Conservation (phyloP, 2,113 vertebrate genomes). For the Aix galericulata region DNA sequence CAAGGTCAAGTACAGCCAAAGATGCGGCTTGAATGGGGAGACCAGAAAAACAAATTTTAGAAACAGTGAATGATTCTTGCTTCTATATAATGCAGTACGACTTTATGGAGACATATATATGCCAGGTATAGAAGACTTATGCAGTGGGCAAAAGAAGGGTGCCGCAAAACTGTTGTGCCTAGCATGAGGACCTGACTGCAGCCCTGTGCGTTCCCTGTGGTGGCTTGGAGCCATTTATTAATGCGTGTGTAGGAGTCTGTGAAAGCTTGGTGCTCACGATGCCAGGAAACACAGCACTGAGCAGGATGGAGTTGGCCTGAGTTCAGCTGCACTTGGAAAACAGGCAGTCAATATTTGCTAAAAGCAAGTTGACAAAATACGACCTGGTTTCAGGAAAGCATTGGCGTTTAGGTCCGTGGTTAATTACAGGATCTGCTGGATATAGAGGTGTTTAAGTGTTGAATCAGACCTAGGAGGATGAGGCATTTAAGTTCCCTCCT, state of each 20-base stretch:
- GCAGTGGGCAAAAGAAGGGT: neutral
- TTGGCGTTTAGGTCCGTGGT: neutral
- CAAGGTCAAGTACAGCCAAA: neutral
- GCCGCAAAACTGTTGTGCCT: neutral
- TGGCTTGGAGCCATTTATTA: neutral
- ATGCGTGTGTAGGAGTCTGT: neutral
- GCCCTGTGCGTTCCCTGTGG: neutral
- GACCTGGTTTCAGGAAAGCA: neutral
- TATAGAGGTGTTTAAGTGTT: neutral
- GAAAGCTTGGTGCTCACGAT: neutral
- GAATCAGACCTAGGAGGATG: neutral
- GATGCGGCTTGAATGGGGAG: neutral
- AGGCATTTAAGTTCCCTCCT: neutral
- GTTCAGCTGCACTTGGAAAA: conserved; percentile 9
- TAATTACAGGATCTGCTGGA: neutral
- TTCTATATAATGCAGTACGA: neutral
- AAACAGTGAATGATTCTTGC: fast-evolving
- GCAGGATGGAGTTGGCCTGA: neutral
- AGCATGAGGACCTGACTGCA: neutral
- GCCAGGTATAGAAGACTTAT: neutral
- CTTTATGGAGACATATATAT: neutral
- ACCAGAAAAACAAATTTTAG: neutral
- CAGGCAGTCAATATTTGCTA: neutral
- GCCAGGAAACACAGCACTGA: neutral
- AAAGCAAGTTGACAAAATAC: neutral